Conservation (phyloP, 2,888 invertebrate genomes). For the Pristionchus mayeri region DNA sequence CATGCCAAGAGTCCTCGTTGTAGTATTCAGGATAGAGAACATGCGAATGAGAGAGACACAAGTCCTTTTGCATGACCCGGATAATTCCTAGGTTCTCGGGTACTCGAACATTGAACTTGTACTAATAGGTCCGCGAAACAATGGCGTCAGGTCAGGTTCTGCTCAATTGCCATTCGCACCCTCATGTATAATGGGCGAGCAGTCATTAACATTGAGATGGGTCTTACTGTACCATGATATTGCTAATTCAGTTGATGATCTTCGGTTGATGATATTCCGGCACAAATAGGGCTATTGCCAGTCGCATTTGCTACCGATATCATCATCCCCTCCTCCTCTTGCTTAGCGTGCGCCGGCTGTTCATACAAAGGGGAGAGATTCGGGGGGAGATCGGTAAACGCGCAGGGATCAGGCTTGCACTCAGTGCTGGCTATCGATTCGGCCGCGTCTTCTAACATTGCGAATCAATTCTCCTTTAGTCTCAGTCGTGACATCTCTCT, state of each 20-base stretch:
- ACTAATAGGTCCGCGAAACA: slow-evolving; percentile 41
- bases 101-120: slow-evolving; percentile 24
- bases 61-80: neutral
- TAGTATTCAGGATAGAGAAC: neutral
- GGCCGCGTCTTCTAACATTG: neutral
- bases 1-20: neutral
- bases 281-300: slow-evolving; percentile 15
- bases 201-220: no score
- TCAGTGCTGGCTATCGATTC: neutral
- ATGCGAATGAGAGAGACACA: neutral
- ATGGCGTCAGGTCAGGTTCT: slow-evolving; percentile 2
- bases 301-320: slow-evolving; percentile 32
- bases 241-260: no score
- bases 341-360: slow-evolving; percentile 17
- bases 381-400: slow-evolving; percentile 15
- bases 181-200: neutral
- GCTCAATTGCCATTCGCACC: neutral
- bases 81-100: slow-evolving; percentile 4
- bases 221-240: no score
- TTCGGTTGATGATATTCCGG: neutral
- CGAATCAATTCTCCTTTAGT: neutral
- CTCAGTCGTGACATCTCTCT: slow-evolving; percentile 5
- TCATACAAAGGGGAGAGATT: slow-evolving; percentile 29
- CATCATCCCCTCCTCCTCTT: neutral
- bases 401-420: slow-evolving; percentile 4